Base-by-base conservation (phyloP, 35 echinoderm and acorn worm genomes). In the Ptychodera flava region DNA sequence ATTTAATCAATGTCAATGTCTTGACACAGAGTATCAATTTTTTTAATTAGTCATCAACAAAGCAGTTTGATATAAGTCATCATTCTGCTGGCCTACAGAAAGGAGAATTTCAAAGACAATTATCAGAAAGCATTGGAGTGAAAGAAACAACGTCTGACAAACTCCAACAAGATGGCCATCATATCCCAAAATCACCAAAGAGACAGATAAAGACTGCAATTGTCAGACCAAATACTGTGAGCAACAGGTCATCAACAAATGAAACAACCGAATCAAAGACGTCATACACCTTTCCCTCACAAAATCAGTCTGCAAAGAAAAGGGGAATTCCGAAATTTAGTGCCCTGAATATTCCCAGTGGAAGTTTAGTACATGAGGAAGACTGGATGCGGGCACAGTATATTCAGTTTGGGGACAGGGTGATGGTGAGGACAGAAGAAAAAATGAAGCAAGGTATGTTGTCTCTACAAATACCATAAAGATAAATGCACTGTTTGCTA, bases 301-400 rank as follows among this genome's bases (percentile, higher is more conserved):
- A 64, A 64, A 6, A 6, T 6, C 45, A 6, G 45, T 64, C 45
- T 64, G 6, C 45, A 12, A 64, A 6, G 22, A 64, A 22, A 22
- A 64, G 45, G 22, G 45, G 45, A 64, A 22, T 6, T 64, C 45
- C 45, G 22, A 64, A 64, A 22, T 64, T 64, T 6, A 64, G 22
- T 64, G 6, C 6, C 36, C 92, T 91, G 27, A 79, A 76, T 31
- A 45, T 91, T 32, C 83, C 78, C 16, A 80, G 33, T n/a, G 92
- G 92, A 28, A 88, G 87, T 1, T 27, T 91, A 27, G 85, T 97
- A 38, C 94, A 85, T 87, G 95, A 97, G 79, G 95, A 97, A 38
- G 95, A 97, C 87, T 97, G 90, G 78, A 84, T 97, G 88, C 78
- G 86, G 88, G 92, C 95, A 22, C 93, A 93, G 87, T 97, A 89